A percentile compares a stretch with the other conserved stretches of the same genome.
Evolutionary conservation across 2,797 vertebrate species (phyloP).

Genomic region (Chelonia mydas): DNA sequence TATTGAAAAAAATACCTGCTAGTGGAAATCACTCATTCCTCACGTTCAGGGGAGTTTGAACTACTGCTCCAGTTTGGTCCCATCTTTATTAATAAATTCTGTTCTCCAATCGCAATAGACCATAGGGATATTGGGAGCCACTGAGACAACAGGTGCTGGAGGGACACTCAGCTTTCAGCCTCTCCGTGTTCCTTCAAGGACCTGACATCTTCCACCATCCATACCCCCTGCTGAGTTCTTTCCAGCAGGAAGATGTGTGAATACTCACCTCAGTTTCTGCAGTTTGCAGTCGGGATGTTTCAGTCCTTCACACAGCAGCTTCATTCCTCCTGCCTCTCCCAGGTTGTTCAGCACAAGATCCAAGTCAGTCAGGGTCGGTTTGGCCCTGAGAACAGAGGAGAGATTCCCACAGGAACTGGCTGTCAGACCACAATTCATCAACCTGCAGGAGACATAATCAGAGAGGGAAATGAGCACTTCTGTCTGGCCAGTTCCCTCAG

Average conservation of each 20-base stretch:
- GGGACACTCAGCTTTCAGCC: background rate
- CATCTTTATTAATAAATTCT: background rate
- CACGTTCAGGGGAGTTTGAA: no score
- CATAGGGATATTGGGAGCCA: background rate
- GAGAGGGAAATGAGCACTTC: background rate
- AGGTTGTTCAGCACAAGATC: conserved; percentile 49
- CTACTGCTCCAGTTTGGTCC: no score
- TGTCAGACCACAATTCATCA: conserved; percentile 25
- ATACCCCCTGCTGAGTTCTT: background rate
- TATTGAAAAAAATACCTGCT: no score
- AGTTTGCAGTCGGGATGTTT: conserved; percentile 57
- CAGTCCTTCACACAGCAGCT: conserved; percentile 50
- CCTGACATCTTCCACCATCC: background rate
- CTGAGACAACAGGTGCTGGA: background rate
- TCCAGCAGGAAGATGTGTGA: background rate
- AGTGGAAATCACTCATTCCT: no score
- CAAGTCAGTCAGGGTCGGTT: conserved; percentile 38
- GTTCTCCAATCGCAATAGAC: background rate
- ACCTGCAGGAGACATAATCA: background rate
- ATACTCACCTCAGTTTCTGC: conserved; percentile 63
- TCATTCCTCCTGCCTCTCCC: conserved; percentile 13
- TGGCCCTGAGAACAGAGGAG: conserved; percentile 31
- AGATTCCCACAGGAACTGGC: conserved; percentile 33
- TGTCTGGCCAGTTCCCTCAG: no score
- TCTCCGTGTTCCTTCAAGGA: background rate